Percentiles rank a stretch among this genome's conserved stretches.
Evolutionary conservation across 2,797 vertebrate genomes (phyloP).

Genomic region (Lacerta viridis): DNA sequence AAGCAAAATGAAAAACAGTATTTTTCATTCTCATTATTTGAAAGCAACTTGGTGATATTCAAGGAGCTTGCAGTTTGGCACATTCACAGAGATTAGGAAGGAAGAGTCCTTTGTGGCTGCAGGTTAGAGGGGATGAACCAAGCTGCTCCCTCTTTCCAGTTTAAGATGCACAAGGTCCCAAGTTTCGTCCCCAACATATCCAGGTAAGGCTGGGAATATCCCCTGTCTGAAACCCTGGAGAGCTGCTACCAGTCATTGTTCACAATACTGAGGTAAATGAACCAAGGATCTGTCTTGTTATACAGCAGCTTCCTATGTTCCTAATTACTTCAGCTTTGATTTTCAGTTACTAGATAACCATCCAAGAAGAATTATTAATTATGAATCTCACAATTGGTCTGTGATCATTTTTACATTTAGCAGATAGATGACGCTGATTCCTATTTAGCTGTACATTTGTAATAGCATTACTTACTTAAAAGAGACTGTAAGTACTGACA

Average conservation of each 20-base stretch:
- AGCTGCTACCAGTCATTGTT: no score
- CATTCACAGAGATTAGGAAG: background rate
- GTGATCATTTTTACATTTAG: slow-evolving; percentile 17
- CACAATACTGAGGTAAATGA: no score
- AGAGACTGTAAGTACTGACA: slow-evolving; percentile 28
- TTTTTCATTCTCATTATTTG: background rate
- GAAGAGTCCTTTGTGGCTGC: background rate
- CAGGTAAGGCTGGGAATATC: no score
- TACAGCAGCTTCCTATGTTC: background rate
- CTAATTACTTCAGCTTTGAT: slow-evolving; percentile 1
- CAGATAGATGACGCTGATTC: slow-evolving; percentile 10
- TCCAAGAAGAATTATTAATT: slow-evolving; percentile 20
- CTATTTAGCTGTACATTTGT: background rate
- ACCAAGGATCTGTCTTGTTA: no score
- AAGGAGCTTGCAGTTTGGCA: background rate
- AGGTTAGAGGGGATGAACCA: background rate
- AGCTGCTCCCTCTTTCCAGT: background rate
- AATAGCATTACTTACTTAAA: slow-evolving; percentile 21
- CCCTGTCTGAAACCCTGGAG: no score
- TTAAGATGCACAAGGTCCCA: no score
- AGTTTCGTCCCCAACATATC: no score
- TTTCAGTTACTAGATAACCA: background rate
- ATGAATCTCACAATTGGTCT: slow-evolving; percentile 24
- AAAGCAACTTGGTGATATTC: background rate
- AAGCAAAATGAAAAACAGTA: background rate